Percentiles rank a stretch among this genome's conserved stretches.
Evolutionary conservation across 2,888 invertebrate genomes (phyloP).

Genomic region (Vanessa cardui): DNA sequence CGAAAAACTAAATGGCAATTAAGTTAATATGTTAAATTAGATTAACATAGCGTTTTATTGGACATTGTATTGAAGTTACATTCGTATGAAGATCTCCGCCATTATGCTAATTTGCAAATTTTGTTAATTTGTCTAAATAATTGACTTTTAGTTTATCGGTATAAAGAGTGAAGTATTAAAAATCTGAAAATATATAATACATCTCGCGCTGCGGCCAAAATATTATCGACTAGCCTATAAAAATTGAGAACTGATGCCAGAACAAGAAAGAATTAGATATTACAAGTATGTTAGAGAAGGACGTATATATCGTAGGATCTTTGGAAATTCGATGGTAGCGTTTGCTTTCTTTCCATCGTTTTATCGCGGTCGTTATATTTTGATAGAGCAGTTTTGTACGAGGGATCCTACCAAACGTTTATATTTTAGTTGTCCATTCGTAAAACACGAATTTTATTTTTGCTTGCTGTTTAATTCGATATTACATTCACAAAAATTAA

Average conservation of each 20-base stretch:
- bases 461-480: slow-evolving; percentile 3
- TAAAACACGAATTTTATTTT: slow-evolving; percentile 13
- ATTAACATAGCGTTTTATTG: neutral
- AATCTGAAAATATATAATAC: slow-evolving; percentile 80
- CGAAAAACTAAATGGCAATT: slow-evolving; percentile 55
- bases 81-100: neutral
- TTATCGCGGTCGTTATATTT: slow-evolving; percentile 82
- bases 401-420: slow-evolving; percentile 78
- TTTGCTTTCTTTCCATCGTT: slow-evolving; percentile 81
- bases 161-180: slow-evolving; percentile 45
- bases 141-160: neutral
- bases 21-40: slow-evolving; percentile 20
- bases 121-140: neutral
- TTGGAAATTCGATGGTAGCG: slow-evolving; percentile 73
- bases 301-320: slow-evolving; percentile 75
- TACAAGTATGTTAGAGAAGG: slow-evolving; percentile 60
- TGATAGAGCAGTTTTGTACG: slow-evolving; percentile 78
- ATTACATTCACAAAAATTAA: too few species aligned
- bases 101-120: neutral
- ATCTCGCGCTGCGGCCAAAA: slow-evolving; percentile 71
- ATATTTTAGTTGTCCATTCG: slow-evolving; percentile 71
- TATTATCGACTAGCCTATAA: slow-evolving; percentile 80
- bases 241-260: slow-evolving; percentile 67
- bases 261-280: slow-evolving; percentile 61
- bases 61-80: neutral